phyloP scores from a whole-genome alignment of 2,888 invertebrate genomes.

The Cerceris ruficornis region DNA sequence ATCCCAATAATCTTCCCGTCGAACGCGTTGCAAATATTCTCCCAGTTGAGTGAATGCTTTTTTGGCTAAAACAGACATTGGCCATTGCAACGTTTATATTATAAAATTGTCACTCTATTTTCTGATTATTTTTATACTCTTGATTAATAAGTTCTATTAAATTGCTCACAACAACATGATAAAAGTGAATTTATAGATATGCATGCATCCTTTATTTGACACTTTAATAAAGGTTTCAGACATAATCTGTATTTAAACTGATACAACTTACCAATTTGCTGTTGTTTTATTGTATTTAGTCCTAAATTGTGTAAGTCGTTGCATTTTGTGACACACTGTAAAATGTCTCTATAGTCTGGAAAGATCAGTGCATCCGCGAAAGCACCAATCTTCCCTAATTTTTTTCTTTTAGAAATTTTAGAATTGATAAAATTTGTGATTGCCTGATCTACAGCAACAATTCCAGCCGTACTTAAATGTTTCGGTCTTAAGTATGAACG shows the following conservation, averaged over 20 bases:
- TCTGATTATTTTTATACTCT: background rate
- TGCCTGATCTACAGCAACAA: constrained; percentile 72
- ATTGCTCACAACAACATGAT: background rate
- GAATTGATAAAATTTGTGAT: constrained; percentile 76
- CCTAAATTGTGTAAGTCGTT: constrained; percentile 65
- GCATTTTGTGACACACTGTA: constrained; percentile 70
- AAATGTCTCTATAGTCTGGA: constrained; percentile 77
- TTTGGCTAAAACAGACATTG: constrained; percentile 65
- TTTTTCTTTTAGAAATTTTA: constrained; percentile 65
- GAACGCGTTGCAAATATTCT: constrained; percentile 66
- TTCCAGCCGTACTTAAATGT: constrained; percentile 67
- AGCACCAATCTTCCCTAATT: constrained; percentile 51
- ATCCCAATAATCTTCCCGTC: constrained; percentile 74
- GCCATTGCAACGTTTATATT: background rate
- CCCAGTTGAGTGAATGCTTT: constrained; percentile 73
- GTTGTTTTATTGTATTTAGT: constrained; percentile 54
- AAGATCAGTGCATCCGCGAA: constrained; percentile 68
- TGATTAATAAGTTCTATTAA: background rate
- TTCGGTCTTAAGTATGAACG: constrained; percentile 72
- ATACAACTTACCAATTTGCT: constrained; percentile 67
- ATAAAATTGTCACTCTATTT: constrained; percentile 1
- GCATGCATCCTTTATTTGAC: background rate
- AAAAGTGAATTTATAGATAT: background rate
- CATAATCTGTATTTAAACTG: background rate
- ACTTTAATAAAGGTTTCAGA: background rate